Evolutionary conservation across 1,140 invertebrate species (phyloP), one percentile per base, ranked within the genome.

Genomic region (Streblospio benedicti): DNA sequence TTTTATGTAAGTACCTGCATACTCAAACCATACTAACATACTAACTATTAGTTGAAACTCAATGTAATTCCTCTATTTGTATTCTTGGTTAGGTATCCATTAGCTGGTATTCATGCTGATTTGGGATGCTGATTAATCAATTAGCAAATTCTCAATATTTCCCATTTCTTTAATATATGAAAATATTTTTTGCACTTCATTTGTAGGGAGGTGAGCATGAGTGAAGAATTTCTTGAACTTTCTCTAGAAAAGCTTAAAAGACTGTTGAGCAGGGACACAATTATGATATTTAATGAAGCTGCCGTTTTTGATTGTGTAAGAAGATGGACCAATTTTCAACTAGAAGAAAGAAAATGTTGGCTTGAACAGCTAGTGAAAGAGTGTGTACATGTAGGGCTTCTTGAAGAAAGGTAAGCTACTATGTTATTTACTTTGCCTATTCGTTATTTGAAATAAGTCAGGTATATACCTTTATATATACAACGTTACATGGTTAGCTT

Each of bases 151-250:
- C 50, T 52, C 31, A 52, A 5, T 50, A n/a, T 50, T 16, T n/a
- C 16, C 16, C 23, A 50, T 12, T 50, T 50, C 12, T 14, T 49
- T 18, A 23, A 52, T 30, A 30, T 23, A 31, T 52, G 4, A 5
- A 5, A 52, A 31, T 31, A 52, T 4, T 52, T 25, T 52, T 25
- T 52, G 33, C 27, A 4, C 3, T 28, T 54, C 47, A 20, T 16
- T 62, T 59, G 5, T 63, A 73, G 71, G 45, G 67, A 73, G 25
- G 65, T 71, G 2, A 66, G 62, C 31, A 62, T 64, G 32, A 57
- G 50, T 47, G 71, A 69, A 49, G 71, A 73, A 49, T 73, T 69
- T 38, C 60, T 71, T n/a, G 60, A 57, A 43, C 58, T 73, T 18
- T 52, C 60, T 16, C 50, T 44, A 12, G 59, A 64, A 4, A 41